Base-by-base conservation (phyloP, 2,797 vertebrate genomes). In the Parauchenoglanis ngamensis region DNA sequence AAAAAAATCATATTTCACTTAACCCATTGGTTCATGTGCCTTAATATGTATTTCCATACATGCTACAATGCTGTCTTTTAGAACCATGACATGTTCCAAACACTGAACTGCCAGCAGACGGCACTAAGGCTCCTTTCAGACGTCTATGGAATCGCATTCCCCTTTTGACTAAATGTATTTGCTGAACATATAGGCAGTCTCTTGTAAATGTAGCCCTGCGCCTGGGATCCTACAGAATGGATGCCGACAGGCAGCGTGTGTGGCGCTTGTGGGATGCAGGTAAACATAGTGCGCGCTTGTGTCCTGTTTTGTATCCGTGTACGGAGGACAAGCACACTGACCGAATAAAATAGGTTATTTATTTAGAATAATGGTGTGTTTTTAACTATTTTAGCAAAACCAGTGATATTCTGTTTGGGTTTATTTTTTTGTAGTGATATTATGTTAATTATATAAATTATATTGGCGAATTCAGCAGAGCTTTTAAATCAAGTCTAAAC, bases 81-180 rank as follows among this genome's bases (percentile, higher is more conserved):
- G 28, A 83, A 35, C 17, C 63, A 23, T 31, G 5, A 68, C 44
- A 68, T 83, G 94, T 95, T 94, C 89, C 93, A 80, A 90, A 59
- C 88, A 90, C 85, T 90, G 85, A 90, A 63, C 84, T 83, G 72
- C 97, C 97, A 97, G 96, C 94, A 98, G 97, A 97, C 97, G 97
- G 97, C 97, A 96, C 93, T 97, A 94, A 94, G 93, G 92, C 87
- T 91, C 93, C 94, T 91, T 89, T 92, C 90, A 76, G 28, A 23
- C 52, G 46, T 72, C 76, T 81, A n/a, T 11, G 46, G 44, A 68
- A 35, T 83, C 46, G 65, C 63, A 83, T 65, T 54, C 28, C 46
- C 6, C 28, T 40, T 83, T 83, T 54, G 28, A 83, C 28, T 68
- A 83, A 68, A 83, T 11, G 17, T 68, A 68, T 63, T 81, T 49